Base-by-base conservation (phyloP, 1,140 invertebrate genomes). In the Micrasema longulum region DNA sequence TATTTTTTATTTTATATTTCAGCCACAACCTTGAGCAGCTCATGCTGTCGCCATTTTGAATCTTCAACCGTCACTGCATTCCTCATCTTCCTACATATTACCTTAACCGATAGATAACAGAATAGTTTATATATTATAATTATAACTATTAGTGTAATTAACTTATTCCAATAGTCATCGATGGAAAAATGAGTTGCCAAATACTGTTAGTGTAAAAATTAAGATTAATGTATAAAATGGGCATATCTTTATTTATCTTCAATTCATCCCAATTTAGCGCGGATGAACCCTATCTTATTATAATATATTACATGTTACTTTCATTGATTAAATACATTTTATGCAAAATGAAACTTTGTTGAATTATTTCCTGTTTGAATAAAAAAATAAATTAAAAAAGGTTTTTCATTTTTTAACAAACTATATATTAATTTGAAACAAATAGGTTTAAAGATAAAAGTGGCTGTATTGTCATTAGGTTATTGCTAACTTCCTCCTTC, bases 31-130 rank as follows among this genome's bases (percentile, higher is more conserved):
- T 23, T 67, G 6, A 75, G 64, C 66, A 41, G 63, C 2, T 43
- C 65, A 6, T 14, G 36, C 16, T 47, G 67, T 23, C 11, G 38
- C 16, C 38, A 35, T 16, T n/a, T 57, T 22, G 26, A 31, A 47
- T 38, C 63, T 23, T 36, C 47, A 16, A 50, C 50, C 26, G 11
- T 62, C 20, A 60, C 68, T 1, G 18, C 35, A 26, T 64, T 52
- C 31, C 47, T 71, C 36, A 47, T 71, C 41, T 55, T 75, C 48
- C 50, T 75, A 22, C 73, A 75, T 36, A 75, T 55, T 38, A 38
- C 60, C 0, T 16, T 75, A 4, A 75, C 62, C 10, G 69, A 71
- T 48, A 75, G 73, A 75, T 75, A 75, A 75, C 73, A 75, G 64
- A 71, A 71, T 75, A 60, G n/a, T 47, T n/a, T 11, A 16, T 52